Conservation (phyloP, 2,888 invertebrate species). For the Chloroclysta siterata region DNA sequence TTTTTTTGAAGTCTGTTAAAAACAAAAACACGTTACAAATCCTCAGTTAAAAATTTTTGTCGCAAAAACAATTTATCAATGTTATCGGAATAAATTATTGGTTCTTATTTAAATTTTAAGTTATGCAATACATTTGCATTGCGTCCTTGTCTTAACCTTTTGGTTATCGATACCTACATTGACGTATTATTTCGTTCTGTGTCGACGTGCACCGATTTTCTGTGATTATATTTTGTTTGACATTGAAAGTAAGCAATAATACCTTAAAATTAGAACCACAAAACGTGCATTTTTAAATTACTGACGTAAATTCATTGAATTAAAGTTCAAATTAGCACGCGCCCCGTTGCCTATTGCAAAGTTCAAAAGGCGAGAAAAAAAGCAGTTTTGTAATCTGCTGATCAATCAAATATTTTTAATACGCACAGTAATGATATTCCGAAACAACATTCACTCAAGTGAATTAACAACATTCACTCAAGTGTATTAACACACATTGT, state of each 20-base stretch:
- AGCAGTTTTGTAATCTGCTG: too few relatives aligned
- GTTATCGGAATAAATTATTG: conserved; percentile 3
- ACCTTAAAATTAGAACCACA: background rate
- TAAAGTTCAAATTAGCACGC: too few relatives aligned
- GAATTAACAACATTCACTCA: too few relatives aligned
- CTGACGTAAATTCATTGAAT: background rate
- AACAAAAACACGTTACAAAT: background rate
- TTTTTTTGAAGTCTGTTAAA: too few relatives aligned
- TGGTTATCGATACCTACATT: background rate
- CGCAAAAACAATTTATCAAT: conserved; percentile 5
- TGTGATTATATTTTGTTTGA: background rate
- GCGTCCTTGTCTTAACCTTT: conserved; percentile 18
- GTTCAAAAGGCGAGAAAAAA: too few relatives aligned
- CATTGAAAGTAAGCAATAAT: background rate
- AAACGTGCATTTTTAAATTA: background rate
- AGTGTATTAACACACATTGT: too few relatives aligned
- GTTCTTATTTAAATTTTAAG: background rate
- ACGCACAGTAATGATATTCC: too few relatives aligned
- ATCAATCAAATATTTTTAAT: too few relatives aligned
- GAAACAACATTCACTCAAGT: too few relatives aligned
- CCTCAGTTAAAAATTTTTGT: background rate
- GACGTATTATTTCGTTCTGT: background rate
- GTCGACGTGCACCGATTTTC: background rate
- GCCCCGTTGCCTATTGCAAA: too few relatives aligned
- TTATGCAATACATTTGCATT: conserved; percentile 10